phyloP scores from a whole-genome alignment of 2,888 invertebrate species.

The Melitaea athalia region DNA sequence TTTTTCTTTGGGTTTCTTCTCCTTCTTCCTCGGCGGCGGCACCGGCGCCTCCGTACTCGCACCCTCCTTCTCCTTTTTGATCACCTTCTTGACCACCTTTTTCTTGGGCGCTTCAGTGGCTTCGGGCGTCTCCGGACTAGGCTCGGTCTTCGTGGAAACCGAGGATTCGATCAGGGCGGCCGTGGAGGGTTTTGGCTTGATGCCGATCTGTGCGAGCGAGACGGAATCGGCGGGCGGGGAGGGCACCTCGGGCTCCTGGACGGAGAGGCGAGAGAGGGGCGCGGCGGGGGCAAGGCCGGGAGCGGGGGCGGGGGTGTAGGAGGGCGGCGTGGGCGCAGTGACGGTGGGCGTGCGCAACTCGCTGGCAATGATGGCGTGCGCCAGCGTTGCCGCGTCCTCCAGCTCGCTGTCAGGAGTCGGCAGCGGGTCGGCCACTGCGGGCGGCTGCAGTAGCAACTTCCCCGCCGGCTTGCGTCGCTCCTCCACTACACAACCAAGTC shows the following conservation, averaged over 20 bases:
- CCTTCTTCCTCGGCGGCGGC: constrained; percentile 81
- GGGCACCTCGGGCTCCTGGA: constrained; percentile 68
- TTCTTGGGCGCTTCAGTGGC: constrained; percentile 62
- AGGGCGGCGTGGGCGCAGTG: constrained; percentile 58
- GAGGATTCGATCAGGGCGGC: constrained; percentile 74
- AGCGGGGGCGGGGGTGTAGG: constrained; percentile 49
- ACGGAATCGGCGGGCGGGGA: constrained; percentile 77
- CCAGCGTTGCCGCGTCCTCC: constrained; percentile 76
- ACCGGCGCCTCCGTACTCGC: constrained; percentile 70
- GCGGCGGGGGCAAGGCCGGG: constrained; percentile 40
- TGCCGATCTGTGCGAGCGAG: constrained; percentile 78
- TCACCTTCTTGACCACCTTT: constrained; percentile 75
- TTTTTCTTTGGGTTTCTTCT: constrained; percentile 81
- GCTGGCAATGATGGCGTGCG: constrained; percentile 75
- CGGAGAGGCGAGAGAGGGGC: constrained; percentile 53
- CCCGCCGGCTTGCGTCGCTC: constrained; percentile 75
- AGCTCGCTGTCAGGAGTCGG: constrained; percentile 79
- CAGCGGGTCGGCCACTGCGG: constrained; percentile 65
- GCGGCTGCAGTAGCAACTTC: constrained; percentile 71
- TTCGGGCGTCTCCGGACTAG: constrained; percentile 41
- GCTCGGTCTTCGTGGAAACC: constrained; percentile 51
- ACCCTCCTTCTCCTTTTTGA: constrained; percentile 78
- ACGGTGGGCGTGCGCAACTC: constrained; percentile 67
- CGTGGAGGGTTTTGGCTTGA: constrained; percentile 65
- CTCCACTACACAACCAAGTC: constrained; percentile 80